Conservation (phyloP, 2,113 vertebrate species). For the human (Homo sapiens) region DNA sequence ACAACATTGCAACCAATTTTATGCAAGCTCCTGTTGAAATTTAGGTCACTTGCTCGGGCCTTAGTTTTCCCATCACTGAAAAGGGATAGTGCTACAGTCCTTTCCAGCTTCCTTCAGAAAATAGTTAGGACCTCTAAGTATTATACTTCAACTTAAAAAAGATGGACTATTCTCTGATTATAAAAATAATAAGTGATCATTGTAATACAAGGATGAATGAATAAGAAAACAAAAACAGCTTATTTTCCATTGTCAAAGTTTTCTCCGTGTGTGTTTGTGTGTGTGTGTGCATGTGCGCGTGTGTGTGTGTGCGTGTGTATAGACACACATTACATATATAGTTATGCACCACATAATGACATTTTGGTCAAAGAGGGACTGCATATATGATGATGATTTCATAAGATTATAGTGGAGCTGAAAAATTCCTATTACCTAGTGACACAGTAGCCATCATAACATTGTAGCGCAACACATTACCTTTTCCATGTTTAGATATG, state of each 20-base stretch:
- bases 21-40: background rate
- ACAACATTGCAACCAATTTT: background rate
- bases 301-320: too few relatives aligned
- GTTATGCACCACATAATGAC: background rate
- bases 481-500: background rate
- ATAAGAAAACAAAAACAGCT: background rate
- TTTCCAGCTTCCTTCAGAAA: background rate
- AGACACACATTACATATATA: background rate
- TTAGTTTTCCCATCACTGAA: background rate
- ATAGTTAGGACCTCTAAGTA: background rate
- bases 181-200: background rate
- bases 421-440: too few relatives aligned
- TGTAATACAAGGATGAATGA: background rate
- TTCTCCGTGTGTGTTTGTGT: background rate
- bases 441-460: too few relatives aligned
- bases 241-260: background rate
- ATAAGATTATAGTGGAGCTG: background rate
- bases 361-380: background rate
- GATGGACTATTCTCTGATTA: background rate
- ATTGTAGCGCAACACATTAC: background rate
- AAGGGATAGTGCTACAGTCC: background rate
- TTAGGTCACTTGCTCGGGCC: background rate
- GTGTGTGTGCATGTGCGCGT: too few relatives aligned
- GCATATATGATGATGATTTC: background rate
- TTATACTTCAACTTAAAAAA: background rate